Conservation (phyloP, 2,888 invertebrate genomes). For the Drosophila borborema region DNA sequence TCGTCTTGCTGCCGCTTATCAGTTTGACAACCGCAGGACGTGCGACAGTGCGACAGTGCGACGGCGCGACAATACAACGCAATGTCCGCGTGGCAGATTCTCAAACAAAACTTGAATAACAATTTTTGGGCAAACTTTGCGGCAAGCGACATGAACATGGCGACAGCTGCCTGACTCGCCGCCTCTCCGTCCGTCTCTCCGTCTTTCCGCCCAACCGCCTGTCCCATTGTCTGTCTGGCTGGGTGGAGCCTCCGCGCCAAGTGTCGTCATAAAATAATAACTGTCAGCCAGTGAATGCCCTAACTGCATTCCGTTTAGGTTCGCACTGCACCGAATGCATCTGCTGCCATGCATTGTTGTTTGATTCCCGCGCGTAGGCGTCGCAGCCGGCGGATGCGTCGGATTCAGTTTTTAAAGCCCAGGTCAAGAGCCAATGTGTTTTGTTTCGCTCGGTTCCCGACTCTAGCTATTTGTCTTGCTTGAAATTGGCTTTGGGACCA, state of each 20-base stretch:
- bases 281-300: conserved; percentile 46
- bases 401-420: neutral
- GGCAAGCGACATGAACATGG: conserved; percentile 22
- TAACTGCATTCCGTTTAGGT: conserved; percentile 18
- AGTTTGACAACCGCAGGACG: conserved; percentile 27
- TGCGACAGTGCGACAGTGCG: neutral
- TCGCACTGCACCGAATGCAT: conserved; percentile 11
- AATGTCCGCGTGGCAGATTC: conserved; percentile 20
- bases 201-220: conserved; percentile 1
- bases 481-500: neutral
- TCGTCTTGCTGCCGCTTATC: conserved; percentile 31
- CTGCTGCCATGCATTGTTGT: conserved; percentile 25
- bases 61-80: neutral
- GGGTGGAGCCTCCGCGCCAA: conserved; percentile 18
- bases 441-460: neutral
- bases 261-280: conserved; percentile 59
- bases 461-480: conserved; percentile 5
- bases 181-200: neutral
- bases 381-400: conserved; percentile 1
- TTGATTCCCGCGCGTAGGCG: conserved; percentile 10
- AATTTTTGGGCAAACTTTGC: conserved; percentile 33
- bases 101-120: conserved; percentile 36
- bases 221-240: conserved; percentile 5
- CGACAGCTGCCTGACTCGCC: conserved; percentile 21
- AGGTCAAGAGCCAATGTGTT: conserved; percentile 15